Evolutionary conservation across 1,140 invertebrate genomes (phyloP).

Genomic region (Caerostris extrusa): DNA sequence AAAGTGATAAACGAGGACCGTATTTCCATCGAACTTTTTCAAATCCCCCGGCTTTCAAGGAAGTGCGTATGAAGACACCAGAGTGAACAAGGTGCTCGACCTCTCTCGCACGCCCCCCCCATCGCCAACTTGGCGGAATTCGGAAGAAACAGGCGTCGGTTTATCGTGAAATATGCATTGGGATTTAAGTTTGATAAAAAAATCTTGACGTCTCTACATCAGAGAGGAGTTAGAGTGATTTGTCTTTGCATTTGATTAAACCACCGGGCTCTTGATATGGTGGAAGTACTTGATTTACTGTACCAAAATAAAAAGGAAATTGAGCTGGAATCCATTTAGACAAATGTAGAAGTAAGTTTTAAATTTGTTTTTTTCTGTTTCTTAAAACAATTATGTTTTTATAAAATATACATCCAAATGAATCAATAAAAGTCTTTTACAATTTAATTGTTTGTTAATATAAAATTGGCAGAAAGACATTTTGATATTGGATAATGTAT

Average conservation of each 20-base stretch:
- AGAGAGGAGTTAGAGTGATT: background rate
- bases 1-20: constrained; percentile 28
- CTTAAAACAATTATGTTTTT: too few relatives aligned
- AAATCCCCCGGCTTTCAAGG: background rate
- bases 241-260: background rate
- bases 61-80: constrained; percentile 7
- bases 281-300: too few relatives aligned
- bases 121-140: background rate
- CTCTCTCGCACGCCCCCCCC: background rate
- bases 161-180: constrained; percentile 36
- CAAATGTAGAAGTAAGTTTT: too few relatives aligned
- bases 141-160: constrained; percentile 1
- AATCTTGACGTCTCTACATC: background rate
- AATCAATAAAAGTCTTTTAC: too few relatives aligned
- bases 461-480: too few relatives aligned
- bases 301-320: too few relatives aligned
- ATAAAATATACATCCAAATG: too few relatives aligned
- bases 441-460: too few relatives aligned
- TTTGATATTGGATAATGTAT: too few relatives aligned
- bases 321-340: too few relatives aligned
- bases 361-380: too few relatives aligned
- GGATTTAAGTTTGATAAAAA: background rate
- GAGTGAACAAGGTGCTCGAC: background rate
- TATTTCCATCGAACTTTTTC: constrained; percentile 19
- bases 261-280: too few relatives aligned